Percentiles rank a stretch among this genome's conserved stretches.
Evolutionary conservation across 1,140 invertebrate genomes (phyloP).

Genomic region (Ganaspis sp.): DNA sequence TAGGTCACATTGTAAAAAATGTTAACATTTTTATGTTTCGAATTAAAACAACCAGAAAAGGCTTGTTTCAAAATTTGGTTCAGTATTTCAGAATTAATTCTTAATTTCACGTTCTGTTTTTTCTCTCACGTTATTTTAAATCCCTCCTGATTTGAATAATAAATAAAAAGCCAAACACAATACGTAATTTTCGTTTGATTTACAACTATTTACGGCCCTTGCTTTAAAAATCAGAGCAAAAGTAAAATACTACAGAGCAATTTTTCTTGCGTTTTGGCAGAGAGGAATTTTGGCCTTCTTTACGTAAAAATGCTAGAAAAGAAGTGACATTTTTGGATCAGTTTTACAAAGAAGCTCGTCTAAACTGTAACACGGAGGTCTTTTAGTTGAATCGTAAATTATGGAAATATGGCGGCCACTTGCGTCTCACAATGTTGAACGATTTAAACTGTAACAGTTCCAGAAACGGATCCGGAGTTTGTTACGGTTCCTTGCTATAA

Average conservation of each 20-base stretch:
- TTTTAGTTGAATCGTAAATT: slow-evolving; percentile 63
- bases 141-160: too few species aligned
- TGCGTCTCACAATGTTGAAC: slow-evolving; percentile 56
- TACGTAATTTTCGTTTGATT: not conserved
- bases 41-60: not conserved
- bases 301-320: not conserved
- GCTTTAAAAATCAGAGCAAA: not conserved
- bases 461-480: slow-evolving; percentile 54
- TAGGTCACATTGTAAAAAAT: not conserved
- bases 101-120: too few species aligned
- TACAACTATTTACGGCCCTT: not conserved
- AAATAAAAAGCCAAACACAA: too few species aligned
- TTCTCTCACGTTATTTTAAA: too few species aligned
- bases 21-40: not conserved
- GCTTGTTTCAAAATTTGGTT: not conserved
- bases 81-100: not conserved
- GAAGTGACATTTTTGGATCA: slow-evolving; percentile 12
- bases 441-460: slow-evolving; percentile 71
- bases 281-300: not conserved
- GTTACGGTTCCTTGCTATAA: slow-evolving; percentile 62
- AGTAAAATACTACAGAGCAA: slow-evolving; percentile 3
- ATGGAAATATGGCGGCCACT: slow-evolving; percentile 54
- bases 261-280: not conserved
- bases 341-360: slow-evolving; percentile 44
- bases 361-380: slow-evolving; percentile 60